phyloP scores from a whole-genome alignment of 2,888 invertebrate species.

The Agriopis aurantiaria region DNA sequence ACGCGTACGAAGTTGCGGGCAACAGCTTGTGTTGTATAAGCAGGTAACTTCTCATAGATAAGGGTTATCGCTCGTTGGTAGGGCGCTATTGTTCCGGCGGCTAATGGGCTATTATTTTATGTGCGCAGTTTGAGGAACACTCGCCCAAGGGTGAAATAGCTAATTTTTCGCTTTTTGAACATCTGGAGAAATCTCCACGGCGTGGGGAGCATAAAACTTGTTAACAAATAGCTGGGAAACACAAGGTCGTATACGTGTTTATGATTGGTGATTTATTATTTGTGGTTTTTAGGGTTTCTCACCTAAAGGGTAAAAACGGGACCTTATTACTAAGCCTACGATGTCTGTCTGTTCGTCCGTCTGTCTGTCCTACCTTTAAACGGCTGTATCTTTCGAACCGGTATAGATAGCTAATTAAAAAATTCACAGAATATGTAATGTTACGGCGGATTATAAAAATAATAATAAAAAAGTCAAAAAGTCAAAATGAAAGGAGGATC shows the following conservation, averaged over 20 bases:
- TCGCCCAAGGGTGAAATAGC: constrained; percentile 38
- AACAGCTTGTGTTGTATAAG: too few species aligned
- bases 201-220: constrained; percentile 27
- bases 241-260: not conserved
- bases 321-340: too few species aligned
- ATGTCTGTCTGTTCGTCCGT: too few species aligned
- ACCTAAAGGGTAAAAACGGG: too few species aligned
- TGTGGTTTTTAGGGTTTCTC: not conserved
- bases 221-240: constrained; percentile 25
- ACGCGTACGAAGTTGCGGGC: too few species aligned
- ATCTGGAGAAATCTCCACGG: constrained; percentile 25
- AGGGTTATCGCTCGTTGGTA: constrained; percentile 39
- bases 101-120: constrained; percentile 38
- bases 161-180: constrained; percentile 41
- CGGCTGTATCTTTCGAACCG: too few species aligned
- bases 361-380: too few species aligned
- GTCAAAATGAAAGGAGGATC: too few species aligned
- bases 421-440: too few species aligned
- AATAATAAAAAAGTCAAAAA: too few species aligned
- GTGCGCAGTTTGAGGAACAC: constrained; percentile 35
- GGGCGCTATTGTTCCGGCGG: constrained; percentile 38
- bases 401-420: too few species aligned
- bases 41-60: constrained; percentile 14
- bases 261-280: constrained; percentile 5
- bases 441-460: too few species aligned